phyloP scores from a whole-genome alignment of 2,797 vertebrate species.

The Helostoma temminkii region DNA sequence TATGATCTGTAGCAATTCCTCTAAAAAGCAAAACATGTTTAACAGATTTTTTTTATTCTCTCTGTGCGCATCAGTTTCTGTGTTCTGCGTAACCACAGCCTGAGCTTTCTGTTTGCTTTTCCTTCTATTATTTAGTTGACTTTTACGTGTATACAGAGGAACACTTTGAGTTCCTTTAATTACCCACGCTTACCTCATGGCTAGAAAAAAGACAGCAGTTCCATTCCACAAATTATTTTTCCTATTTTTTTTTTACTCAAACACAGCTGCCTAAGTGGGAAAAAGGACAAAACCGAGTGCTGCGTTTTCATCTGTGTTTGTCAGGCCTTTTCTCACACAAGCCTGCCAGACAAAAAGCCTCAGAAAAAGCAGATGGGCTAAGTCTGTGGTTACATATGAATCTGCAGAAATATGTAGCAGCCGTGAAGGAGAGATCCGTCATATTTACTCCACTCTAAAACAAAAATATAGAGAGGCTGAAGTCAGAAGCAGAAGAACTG shows the following conservation, averaged over 20 bases:
- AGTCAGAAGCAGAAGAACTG: conserved; percentile 60
- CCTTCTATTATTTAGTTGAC: conserved; percentile 8
- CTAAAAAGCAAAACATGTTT: not conserved
- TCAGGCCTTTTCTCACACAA: conserved; percentile 68
- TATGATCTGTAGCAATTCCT: not conserved
- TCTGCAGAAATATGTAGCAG: conserved; percentile 71
- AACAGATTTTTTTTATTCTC: conserved; percentile 12
- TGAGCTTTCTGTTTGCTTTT: conserved; percentile 44
- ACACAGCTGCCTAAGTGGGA: conserved; percentile 64
- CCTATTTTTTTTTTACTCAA: conserved; percentile 41
- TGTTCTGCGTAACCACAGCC: conserved; percentile 13
- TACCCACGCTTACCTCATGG: conserved; percentile 63
- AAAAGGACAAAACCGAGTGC: conserved; percentile 49
- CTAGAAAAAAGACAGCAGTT: conserved; percentile 58
- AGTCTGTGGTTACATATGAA: conserved; percentile 76
- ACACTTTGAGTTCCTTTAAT: conserved; percentile 58
- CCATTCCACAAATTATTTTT: conserved; percentile 54
- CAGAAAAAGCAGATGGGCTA: conserved; percentile 73
- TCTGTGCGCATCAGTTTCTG: conserved; percentile 8
- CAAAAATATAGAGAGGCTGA: conserved; percentile 52
- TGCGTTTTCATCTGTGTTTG: conserved; percentile 65
- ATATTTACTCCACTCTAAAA: conserved; percentile 65
- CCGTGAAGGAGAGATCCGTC: conserved; percentile 71
- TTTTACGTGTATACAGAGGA: conserved; percentile 33
- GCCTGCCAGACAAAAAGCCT: conserved; percentile 50